Percentiles rank a stretch among this genome's conserved stretches.
Evolutionary conservation across 1,140 invertebrate genomes (phyloP).

Genomic region (Caenorhabditis tropicalis): DNA sequence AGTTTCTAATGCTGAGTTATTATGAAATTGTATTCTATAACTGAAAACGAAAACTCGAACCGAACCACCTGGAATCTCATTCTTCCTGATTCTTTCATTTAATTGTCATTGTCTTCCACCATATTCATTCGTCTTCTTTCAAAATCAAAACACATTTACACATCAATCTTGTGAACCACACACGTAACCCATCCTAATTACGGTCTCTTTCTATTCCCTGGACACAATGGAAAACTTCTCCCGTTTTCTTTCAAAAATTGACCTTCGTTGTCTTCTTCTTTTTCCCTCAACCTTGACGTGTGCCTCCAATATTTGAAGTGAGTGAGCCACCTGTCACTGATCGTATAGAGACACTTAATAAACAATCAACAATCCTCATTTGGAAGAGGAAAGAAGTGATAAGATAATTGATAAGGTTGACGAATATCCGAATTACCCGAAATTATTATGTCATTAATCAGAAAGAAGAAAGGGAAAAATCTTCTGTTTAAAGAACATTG

Average conservation of each 20-base stretch:
- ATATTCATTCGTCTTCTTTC: no score
- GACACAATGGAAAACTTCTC: neutral
- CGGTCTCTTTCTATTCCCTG: neutral
- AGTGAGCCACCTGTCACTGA: conserved; percentile 28
- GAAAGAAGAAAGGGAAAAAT: neutral
- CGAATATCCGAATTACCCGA: neutral
- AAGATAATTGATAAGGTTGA: neutral
- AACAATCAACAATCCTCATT: neutral
- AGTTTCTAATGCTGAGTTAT: no score
- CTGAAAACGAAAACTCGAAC: no score
- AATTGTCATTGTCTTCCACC: no score
- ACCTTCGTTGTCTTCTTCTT: conserved; percentile 11
- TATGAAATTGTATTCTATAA: no score
- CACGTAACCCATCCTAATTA: neutral
- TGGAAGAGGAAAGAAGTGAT: neutral
- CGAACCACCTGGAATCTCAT: no score
- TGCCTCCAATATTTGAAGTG: conserved; percentile 10
- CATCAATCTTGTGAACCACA: neutral
- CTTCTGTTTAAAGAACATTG: conserved; percentile 36
- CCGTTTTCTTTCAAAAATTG: conserved; percentile 21
- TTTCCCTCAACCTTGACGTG: conserved; percentile 12
- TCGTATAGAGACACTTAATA: neutral
- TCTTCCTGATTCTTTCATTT: no score
- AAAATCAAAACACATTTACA: neutral
- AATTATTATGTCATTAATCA: conserved; percentile 15